phyloP scores from a whole-genome alignment of 2,888 invertebrate genomes.

The Melikaiella ostensackeni region DNA sequence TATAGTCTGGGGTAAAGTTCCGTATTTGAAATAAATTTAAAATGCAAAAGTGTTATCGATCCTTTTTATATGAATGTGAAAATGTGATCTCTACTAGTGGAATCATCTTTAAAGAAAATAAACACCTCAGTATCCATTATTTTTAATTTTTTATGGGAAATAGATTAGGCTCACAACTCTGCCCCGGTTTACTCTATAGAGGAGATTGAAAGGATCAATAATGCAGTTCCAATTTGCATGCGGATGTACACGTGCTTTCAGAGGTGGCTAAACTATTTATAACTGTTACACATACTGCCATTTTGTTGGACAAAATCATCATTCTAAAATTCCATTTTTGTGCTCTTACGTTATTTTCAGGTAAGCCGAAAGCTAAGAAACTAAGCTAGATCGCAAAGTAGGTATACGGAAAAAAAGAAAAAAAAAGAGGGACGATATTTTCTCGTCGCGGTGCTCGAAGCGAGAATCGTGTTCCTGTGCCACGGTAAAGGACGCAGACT shows the following conservation, averaged over 20 bases:
- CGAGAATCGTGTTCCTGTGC: conserved; percentile 65
- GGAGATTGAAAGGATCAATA: not conserved
- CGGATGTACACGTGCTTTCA: conserved; percentile 9
- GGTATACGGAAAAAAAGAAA: conserved; percentile 57
- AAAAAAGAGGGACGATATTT: conserved; percentile 58
- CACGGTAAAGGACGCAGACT: conserved; percentile 67
- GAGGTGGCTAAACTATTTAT: not conserved
- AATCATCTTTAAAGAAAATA: too few relatives aligned
- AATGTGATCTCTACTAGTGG: too few relatives aligned
- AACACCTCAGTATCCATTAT: too few relatives aligned
- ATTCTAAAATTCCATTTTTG: conserved; percentile 43
- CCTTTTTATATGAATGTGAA: too few relatives aligned
- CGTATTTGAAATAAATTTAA: too few relatives aligned
- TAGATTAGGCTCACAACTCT: too few relatives aligned
- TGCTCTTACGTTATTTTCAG: conserved; percentile 72
- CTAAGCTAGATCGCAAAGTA: conserved; percentile 66
- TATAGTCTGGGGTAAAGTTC: too few relatives aligned
- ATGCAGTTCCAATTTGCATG: conserved; percentile 15
- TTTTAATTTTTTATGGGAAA: too few relatives aligned
- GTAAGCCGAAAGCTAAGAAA: conserved; percentile 72
- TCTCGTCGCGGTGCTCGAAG: conserved; percentile 56
- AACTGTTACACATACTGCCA: not conserved
- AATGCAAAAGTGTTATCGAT: too few relatives aligned
- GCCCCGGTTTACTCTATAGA: not conserved
- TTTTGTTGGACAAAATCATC: not conserved